Base-by-base conservation (phyloP, 2,888 invertebrate species). In the Apodemia zela region DNA sequence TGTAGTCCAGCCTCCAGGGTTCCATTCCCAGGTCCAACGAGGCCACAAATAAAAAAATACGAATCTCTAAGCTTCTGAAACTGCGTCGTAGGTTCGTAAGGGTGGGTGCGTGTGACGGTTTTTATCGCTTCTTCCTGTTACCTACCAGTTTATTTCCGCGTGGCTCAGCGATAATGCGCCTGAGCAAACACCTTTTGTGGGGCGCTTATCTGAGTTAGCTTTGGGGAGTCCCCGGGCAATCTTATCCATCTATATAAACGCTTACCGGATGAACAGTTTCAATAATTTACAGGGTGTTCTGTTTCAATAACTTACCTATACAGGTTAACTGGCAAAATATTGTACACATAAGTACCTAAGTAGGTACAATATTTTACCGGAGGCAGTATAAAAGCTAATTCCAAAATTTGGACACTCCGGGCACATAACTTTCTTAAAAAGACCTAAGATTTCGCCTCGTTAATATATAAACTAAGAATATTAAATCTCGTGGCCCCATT, bases 81-180 rank as follows among this genome's bases (percentile, higher is more conserved):
- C 57, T 51, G 38, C 51, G 49, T 57, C 33, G 47, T 58, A 33
- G 58, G 45, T 45, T 33, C 17, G 29, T 42, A 57, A 60, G 67
- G 65, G 68, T 71, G 65, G 45, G 67, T 63, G 61, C 76, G 77
- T 81, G 80, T 79, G 80, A 82, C 77, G 76, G 62, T 82, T 81
- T 84, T 88, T 89, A 87, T 88, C 85, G 69, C 49, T 51, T 74
- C 88, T 86, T 90, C 89, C 89, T 89, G 85, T 78, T 75, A 72
- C 71, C 74, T 76, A 80, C 82, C 73, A 79, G 82, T 88, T 87
- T 89, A 88, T 89, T 90, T 90, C 90, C 89, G 89, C 80, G 76
- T 79, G 77, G 73, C 49, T 51, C 49, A 69, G 75, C 77, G 88
- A 89, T 89, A 89, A 77, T 79, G 79, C 76, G 81, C 82, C 80